Base-by-base conservation (phyloP, 1,140 invertebrate species). In the Polyergus mexicanus region DNA sequence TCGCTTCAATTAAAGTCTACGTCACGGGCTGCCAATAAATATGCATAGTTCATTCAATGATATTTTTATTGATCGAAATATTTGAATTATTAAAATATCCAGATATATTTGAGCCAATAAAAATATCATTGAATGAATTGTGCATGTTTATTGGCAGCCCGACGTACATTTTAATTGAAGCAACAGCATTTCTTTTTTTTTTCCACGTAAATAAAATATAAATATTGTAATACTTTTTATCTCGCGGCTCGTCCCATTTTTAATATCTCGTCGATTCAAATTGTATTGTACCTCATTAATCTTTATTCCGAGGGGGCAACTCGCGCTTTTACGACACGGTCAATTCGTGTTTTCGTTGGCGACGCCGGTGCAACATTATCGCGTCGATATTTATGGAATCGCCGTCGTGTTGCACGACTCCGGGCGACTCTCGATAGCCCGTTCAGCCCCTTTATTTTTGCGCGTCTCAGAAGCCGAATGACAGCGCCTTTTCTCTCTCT, bases 401-500 rank as follows among this genome's bases (percentile, higher is more conserved):
- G 38, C 38, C 54, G 54, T 58, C 68, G 38, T 51, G 38, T 72
- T 54, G 47, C 8, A 63, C 60, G 16, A 84, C 58, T 77, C 13
- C 22, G 44, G 22, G n/a, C 16, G 51, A 22, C 6, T 63, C 47
- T 51, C 47, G 72, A 74, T 83, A 74, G 78, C 78, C 60, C 66
- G 78, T 81, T 81, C 16, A 72, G 68, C 56, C 68, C 56, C 60
- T 25, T 83, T 80, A 74, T 83, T 83, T 69, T 83, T 71, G 56
- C 22, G 56, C 54, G 25, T 13, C 13, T 47, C 25, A 28, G 41
- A 44, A 72, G 54, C 38, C 56, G 28, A 62, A 41, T 83, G 78
- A 83, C 78, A 83, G 78, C 56, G 68, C 11, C 22, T 13, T 58
- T 66, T 32, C 76, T 44, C 76, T 22, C 13, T 22, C 19, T 58